Conservation (phyloP, 1,140 invertebrate species). For the Brachionus koreanus region DNA sequence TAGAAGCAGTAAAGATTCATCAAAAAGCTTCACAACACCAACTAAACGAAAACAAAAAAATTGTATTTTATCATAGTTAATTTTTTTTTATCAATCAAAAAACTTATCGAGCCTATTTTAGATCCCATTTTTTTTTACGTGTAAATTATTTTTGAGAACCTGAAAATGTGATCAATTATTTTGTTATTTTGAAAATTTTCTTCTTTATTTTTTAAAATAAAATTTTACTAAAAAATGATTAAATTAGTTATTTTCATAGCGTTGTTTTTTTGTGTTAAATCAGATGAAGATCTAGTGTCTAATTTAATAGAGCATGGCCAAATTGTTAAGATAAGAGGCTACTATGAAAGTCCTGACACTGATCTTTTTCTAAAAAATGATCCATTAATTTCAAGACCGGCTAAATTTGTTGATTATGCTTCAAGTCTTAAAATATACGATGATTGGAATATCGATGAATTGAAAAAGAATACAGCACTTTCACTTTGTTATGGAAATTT, state of each 20-base stretch:
- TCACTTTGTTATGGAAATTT: slow-evolving; percentile 17
- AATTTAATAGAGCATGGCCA: not conserved
- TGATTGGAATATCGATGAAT: not conserved
- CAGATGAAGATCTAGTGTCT: not conserved
- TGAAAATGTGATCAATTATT: not conserved
- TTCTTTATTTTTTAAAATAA: not conserved
- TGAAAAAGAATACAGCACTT: not conserved
- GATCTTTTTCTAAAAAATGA: not conserved
- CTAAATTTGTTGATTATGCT: not conserved
- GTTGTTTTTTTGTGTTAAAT: not conserved
- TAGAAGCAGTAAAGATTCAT: not conserved
- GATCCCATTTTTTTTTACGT: not conserved
- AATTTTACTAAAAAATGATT: not conserved
- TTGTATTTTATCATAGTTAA: slow-evolving; percentile 12
- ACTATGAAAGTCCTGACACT: not conserved
- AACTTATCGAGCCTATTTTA: not conserved
- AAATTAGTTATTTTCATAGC: not conserved
- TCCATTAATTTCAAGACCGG: not conserved
- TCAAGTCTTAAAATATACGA: not conserved
- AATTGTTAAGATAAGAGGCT: not conserved
- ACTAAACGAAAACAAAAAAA: slow-evolving; percentile 39
- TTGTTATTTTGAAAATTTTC: not conserved
- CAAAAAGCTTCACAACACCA: not conserved
- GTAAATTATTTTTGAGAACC: slow-evolving; percentile 22
- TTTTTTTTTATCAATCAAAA: not conserved